phyloP scores from a whole-genome alignment of 2,888 invertebrate species.

The Lasius platythorax region DNA sequence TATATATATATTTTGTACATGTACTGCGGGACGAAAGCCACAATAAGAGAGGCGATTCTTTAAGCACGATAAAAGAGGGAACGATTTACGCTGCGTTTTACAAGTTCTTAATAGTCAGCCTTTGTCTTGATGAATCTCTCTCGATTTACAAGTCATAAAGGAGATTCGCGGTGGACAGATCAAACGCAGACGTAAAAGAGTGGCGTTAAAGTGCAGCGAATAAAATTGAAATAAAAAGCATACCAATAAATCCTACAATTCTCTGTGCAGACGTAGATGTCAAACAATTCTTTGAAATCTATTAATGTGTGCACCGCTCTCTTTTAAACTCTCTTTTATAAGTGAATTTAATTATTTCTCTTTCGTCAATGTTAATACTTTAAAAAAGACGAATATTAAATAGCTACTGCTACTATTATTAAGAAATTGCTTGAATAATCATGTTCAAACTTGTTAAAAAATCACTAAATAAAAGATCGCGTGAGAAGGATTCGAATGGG shows the following conservation, averaged over 20 bases:
- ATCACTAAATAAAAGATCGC: background rate
- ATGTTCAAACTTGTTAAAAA: background rate
- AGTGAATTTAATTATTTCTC: background rate
- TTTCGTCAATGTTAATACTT: background rate
- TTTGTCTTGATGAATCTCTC: slow-evolving; percentile 30
- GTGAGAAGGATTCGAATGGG: background rate
- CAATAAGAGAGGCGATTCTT: slow-evolving; percentile 43
- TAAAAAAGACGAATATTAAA: background rate
- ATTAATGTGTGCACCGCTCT: background rate
- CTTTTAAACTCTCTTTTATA: background rate
- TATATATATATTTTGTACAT: background rate
- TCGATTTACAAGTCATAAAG: slow-evolving; percentile 51
- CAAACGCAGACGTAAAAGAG: slow-evolving; percentile 4
- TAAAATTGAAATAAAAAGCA: slow-evolving; percentile 20
- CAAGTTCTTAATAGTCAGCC: slow-evolving; percentile 41
- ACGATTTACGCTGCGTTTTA: slow-evolving; percentile 54
- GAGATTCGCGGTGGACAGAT: background rate
- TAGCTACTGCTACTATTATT: background rate
- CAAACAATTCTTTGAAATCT: background rate
- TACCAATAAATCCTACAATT: slow-evolving; percentile 5
- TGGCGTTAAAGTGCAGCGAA: background rate
- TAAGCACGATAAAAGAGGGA: slow-evolving; percentile 55
- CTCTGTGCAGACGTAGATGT: background rate
- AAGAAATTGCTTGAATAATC: background rate
- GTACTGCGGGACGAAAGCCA: background rate